Percentiles rank a stretch among this genome's conserved stretches.
Conservation (phyloP, 2,888 invertebrate species). For the Esperia sulphurella region DNA sequence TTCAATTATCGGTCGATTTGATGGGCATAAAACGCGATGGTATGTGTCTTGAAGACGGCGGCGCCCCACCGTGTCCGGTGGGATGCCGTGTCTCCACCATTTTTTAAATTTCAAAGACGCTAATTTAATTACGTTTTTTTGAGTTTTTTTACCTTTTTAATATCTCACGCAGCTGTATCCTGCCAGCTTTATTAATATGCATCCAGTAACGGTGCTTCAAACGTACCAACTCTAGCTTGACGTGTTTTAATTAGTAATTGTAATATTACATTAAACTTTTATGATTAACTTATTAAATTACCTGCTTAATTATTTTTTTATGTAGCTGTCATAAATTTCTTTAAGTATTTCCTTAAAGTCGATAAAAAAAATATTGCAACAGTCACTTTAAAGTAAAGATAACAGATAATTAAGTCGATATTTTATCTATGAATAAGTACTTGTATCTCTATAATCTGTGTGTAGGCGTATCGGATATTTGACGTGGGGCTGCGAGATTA, state of each 20-base stretch:
- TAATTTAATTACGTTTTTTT: conserved; percentile 74
- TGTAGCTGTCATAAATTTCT: background rate
- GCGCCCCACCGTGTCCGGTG: conserved; percentile 69
- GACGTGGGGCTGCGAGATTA: conserved; percentile 48
- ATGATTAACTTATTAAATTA: background rate
- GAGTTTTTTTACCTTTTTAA: conserved; percentile 30
- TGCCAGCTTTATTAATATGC: conserved; percentile 55
- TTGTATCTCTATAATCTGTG: conserved; percentile 25
- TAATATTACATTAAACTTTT: background rate
- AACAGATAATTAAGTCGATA: conserved; percentile 18
- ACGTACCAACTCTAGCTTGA: conserved; percentile 10
- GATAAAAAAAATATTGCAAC: conserved; percentile 4
- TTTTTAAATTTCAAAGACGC: conserved; percentile 67
- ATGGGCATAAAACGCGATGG: conserved; percentile 71
- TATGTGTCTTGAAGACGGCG: conserved; percentile 68
- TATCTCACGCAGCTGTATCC: conserved; percentile 62
- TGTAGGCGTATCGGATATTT: conserved; percentile 51
- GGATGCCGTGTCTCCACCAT: conserved; percentile 43
- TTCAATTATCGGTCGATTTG: conserved; percentile 78
- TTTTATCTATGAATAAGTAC: conserved; percentile 17
- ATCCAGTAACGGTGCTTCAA: conserved; percentile 47
- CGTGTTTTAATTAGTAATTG: conserved; percentile 2
- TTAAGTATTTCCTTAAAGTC: background rate
- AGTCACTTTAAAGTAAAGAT: conserved; percentile 9
- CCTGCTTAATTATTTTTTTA: background rate